A percentile compares a stretch with the other conserved stretches of the same genome.
phyloP scores from a whole-genome alignment of 2,113 vertebrate species.

The Triplophysa tibetana region DNA sequence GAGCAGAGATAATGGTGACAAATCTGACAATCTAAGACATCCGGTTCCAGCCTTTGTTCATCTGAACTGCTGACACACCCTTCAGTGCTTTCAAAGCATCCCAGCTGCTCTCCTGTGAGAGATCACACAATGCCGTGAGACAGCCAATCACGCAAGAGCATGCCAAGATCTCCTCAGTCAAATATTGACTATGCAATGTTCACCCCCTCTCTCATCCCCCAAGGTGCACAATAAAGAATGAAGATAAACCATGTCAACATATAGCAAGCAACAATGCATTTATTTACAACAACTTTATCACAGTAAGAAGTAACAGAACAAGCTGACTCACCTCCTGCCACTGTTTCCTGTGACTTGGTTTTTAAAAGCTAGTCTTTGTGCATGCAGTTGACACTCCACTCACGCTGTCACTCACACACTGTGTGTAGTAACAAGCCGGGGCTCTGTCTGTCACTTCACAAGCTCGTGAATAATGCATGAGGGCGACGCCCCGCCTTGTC shows the following conservation, averaged over 20 bases:
- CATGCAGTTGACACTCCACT: constrained; percentile 48
- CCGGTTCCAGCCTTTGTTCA: constrained; percentile 66
- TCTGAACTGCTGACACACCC: constrained; percentile 73
- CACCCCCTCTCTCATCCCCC: constrained; percentile 32
- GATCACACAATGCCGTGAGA: constrained; percentile 60
- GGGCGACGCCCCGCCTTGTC: constrained; percentile 44
- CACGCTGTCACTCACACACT: constrained; percentile 49
- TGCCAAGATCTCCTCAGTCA: constrained; percentile 18
- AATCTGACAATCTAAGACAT: background rate
- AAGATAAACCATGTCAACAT: constrained; percentile 34
- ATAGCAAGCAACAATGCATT: constrained; percentile 1
- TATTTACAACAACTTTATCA: background rate
- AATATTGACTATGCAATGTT: constrained; percentile 50
- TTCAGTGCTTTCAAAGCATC: constrained; percentile 50
- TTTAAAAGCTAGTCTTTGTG: background rate
- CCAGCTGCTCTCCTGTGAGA: constrained; percentile 46
- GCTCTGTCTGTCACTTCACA: constrained; percentile 64
- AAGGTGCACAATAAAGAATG: constrained; percentile 14
- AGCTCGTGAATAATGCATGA: constrained; percentile 72
- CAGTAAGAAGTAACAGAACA: background rate
- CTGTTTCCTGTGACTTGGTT: background rate
- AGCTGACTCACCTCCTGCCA: constrained; percentile 34
- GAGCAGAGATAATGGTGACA: background rate
- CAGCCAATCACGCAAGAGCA: constrained; percentile 48
- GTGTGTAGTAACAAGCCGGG: constrained; percentile 62